Evolutionary conservation across 2,888 invertebrate species (phyloP), one percentile per base, ranked within the genome.

Genomic region (Aporophyla nigra): DNA sequence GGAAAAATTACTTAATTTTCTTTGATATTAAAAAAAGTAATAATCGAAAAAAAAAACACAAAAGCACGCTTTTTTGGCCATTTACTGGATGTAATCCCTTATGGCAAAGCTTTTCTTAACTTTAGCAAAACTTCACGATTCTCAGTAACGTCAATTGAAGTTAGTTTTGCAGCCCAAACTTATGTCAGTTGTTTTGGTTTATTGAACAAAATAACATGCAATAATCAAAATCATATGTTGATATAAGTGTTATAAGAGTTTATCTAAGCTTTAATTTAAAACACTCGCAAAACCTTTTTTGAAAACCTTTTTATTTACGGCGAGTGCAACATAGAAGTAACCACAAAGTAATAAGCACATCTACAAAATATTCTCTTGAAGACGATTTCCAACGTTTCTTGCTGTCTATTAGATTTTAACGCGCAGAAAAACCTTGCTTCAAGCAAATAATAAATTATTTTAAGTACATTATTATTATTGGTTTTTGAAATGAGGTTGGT

Each of bases 401-500:
- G n/a, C 14, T 46, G 16, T 24, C 59, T 46, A 51, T 51, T 7
- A 5, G 19, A 49, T 40, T 72, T 79, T 79, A 7, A 71, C 16
- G 21, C 7, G 9, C n/a, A 54, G 59, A 19, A 3, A 46, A 74
- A 33, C 2, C 53, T 65, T 61, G 24, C 24, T 56, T 7, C 21
- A 61, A 58, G 21, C 19, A 33, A 59, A 51, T 49, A 59, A 65
- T 43, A 40, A 54, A 54, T 54, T 19, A 56, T 27, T 56, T 1
- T 12, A 33, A 43, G 43, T 46, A 40, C 1, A 43, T n/a, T 19
- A 53, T n/a, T 19, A 53, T 27, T 56, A 62, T 62, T 43, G 21
- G 54, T 51, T 80, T 80, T 74, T 43, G 2, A 19, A 62, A 62
- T 51, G 6, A 74, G 2, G 14, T 73, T 46, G 7, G 24, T 49